Conservation (phyloP, 2,888 invertebrate species). For the Thera obeliscata region DNA sequence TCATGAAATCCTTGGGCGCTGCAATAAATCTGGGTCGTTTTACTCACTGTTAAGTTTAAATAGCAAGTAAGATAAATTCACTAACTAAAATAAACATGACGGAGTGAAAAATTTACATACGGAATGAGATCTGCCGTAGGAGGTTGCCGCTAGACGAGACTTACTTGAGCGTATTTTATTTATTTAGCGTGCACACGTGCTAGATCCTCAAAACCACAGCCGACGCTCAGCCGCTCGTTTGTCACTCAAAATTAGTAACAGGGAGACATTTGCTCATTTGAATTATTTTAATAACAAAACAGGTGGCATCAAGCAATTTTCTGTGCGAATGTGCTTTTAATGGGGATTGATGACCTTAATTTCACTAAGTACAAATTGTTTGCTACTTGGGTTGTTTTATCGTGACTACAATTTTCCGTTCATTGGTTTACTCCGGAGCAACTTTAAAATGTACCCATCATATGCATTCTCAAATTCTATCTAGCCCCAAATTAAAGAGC, state of each 20-base stretch:
- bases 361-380: constrained; percentile 22
- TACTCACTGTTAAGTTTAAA: constrained; percentile 47
- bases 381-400: constrained; percentile 5
- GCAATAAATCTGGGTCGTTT: constrained; percentile 45
- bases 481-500: too few relatives aligned
- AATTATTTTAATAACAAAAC: constrained; percentile 55
- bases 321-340: constrained; percentile 35
- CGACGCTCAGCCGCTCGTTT: constrained; percentile 71
- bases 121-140: constrained; percentile 71
- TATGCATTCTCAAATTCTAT: too few relatives aligned
- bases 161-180: constrained; percentile 71
- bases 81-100: constrained; percentile 54
- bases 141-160: constrained; percentile 53
- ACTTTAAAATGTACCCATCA: constrained; percentile 37
- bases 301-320: constrained; percentile 30
- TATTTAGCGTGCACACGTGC: constrained; percentile 73
- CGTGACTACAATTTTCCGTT: constrained; percentile 21
- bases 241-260: constrained; percentile 67
- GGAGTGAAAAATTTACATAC: constrained; percentile 66
- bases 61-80: constrained; percentile 52
- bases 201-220: constrained; percentile 58
- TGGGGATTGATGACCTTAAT: constrained; percentile 28
- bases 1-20: constrained; percentile 52
- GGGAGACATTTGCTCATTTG: constrained; percentile 56
- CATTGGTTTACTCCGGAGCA: constrained; percentile 58